Base-by-base conservation (phyloP, 2,888 invertebrate genomes). In the Watsonalla cultraria region DNA sequence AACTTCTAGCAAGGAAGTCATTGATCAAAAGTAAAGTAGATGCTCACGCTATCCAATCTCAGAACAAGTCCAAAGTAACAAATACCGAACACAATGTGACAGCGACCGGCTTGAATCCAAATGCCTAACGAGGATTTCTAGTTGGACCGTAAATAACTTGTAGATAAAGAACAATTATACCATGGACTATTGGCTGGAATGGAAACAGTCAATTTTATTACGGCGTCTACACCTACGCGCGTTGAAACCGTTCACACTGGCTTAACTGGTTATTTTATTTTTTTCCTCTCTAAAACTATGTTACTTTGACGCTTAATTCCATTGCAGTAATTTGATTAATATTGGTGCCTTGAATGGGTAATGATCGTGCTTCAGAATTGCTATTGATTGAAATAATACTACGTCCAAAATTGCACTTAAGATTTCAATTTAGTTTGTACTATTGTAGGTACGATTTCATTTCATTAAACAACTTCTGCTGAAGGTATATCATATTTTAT, bases 141-240 rank as follows among this genome's bases (percentile, higher is more conserved):
- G 68, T 69, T 72, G 66, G 65, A 62, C 65, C 66, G 69, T 79
- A 80, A 80, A 78, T 72, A 74, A 74, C 66, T 55, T 54, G 61
- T 61, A 79, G 72, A 82, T 80, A 79, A 79, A 80, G 65, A 76
- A 80, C 81, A 82, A 82, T 84, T 77, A 80, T 81, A 76, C 78
- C 72, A 65, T 72, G 64, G 73, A 64, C 73, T 71, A 74, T 76
- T 74, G 71, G 49, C 15, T 49, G 37, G 49, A 70, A 72, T 74
- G 61, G 67, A 66, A 75, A 72, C 68, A 72, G 72, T 66, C 71
- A 68, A 75, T 79, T 81, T 79, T 71, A 76, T 76, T 73, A 80
- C 78, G 70, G 74, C 74, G 72, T 79, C 68, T 68, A 74, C 86
- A 72, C 86, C 86, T 78, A 84, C 84, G 75, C 77, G 52, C 51